Conservation (phyloP, 1,140 invertebrate genomes). For the Hycleus phaleratus region DNA sequence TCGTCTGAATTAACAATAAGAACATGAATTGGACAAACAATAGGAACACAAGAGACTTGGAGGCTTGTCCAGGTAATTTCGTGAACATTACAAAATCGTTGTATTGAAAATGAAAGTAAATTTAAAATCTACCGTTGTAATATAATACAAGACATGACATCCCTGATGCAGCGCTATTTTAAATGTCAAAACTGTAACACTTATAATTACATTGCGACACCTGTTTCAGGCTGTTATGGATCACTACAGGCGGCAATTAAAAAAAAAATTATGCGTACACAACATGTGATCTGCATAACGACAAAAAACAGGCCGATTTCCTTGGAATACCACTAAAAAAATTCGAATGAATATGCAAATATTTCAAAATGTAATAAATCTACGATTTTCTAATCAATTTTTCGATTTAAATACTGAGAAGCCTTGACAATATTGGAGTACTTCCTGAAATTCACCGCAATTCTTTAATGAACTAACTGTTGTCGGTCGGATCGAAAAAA, state of each 20-base stretch:
- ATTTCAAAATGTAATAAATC: too few species aligned
- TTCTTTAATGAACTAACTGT: constrained; percentile 7
- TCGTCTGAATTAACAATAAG: not conserved
- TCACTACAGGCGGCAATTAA: constrained; percentile 10
- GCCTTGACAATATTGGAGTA: too few species aligned
- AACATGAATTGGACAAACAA: not conserved
- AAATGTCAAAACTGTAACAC: constrained; percentile 21
- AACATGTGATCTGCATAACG: too few species aligned
- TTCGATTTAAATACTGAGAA: too few species aligned
- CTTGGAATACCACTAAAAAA: too few species aligned
- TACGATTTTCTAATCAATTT: too few species aligned
- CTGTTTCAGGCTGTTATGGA: constrained; percentile 9
- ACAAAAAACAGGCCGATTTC: too few species aligned
- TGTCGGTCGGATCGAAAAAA: constrained; percentile 1
- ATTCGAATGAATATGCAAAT: too few species aligned
- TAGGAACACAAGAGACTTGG: not conserved
- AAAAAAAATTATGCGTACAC: not conserved
- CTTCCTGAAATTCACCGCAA: too few species aligned
- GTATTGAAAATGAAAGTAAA: constrained; percentile 19
- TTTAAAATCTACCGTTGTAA: too few species aligned
- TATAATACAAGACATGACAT: constrained; percentile 7
- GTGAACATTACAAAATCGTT: constrained; percentile 12
- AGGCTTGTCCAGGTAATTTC: constrained; percentile 7
- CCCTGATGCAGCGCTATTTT: constrained; percentile 14
- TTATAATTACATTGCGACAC: constrained; percentile 15